These are phyloP conservation scores for Meteorus sp. DNA, from an alignment of 1,140 invertebrate species.

Conservation along the genomic window DNA sequence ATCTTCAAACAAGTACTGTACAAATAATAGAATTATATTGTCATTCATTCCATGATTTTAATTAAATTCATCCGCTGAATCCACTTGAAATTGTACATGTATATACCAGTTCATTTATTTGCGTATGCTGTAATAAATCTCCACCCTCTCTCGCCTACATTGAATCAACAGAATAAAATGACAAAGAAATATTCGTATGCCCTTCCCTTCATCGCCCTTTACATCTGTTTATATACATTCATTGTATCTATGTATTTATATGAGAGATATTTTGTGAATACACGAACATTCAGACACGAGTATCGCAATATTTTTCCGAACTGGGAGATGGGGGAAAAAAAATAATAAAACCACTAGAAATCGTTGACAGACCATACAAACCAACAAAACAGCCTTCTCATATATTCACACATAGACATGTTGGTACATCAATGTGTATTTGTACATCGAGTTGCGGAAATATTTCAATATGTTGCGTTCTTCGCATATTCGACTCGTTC, in stretches of 20 bases:
- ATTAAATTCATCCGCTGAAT: too few relatives aligned
- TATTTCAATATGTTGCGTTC: slow-evolving; percentile 25
- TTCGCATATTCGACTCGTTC: slow-evolving; percentile 23
- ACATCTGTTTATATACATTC: background rate
- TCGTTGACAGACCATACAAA: slow-evolving; percentile 16
- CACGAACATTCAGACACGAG: background rate
- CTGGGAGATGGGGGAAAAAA: background rate
- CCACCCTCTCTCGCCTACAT: background rate
- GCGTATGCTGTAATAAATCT: background rate
- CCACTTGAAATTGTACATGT: too few relatives aligned
- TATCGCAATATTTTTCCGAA: slow-evolving; percentile 10
- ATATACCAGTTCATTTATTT: slow-evolving; percentile 5
- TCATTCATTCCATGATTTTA: slow-evolving; percentile 7
- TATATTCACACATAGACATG: background rate
- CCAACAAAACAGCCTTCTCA: background rate
- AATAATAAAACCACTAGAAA: slow-evolving; percentile 19
- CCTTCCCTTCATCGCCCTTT: too few relatives aligned
- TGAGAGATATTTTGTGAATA: slow-evolving; percentile 9
- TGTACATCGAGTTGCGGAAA: background rate
- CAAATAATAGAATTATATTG: slow-evolving; percentile 1
- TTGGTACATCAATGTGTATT: background rate
- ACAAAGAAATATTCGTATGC: slow-evolving; percentile 13
- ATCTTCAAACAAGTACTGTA: background rate
- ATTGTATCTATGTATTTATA: background rate
- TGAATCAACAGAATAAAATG: slow-evolving; percentile 12